These are phyloP conservation scores for Diadumene lineata DNA, from an alignment of 92 coral and sea anemone species.

Conservation along the genomic window DNA sequence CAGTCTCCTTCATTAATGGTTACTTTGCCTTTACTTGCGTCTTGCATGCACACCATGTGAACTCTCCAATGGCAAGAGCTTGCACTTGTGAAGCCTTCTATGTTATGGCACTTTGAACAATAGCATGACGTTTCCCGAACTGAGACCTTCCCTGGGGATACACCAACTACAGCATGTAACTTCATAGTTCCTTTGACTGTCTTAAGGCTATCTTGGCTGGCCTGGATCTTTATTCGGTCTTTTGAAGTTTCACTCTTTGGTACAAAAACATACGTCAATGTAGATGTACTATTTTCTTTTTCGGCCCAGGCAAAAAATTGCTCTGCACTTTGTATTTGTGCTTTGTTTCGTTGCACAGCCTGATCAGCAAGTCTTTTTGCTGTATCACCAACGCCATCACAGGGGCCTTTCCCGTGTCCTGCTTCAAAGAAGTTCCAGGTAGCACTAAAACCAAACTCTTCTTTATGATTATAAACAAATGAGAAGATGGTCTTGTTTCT, in stretches of 20 bases:
- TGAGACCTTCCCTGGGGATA: conserved; percentile 17
- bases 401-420: conserved; percentile 24
- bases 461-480: conserved; percentile 21
- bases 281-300: conserved; percentile 20
- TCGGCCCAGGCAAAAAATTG: conserved; percentile 51
- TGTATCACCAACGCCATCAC: conserved; percentile 52
- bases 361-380: conserved; percentile 49
- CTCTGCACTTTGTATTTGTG: conserved; percentile 34
- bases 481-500: conserved; percentile 49
- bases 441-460: conserved; percentile 33
- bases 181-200: conserved; percentile 44
- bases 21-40: not conserved
- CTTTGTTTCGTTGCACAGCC: too few species aligned
- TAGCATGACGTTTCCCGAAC: conserved; percentile 44
- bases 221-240: conserved; percentile 14
- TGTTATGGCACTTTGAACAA: conserved; percentile 37
- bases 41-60: not conserved
- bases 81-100: conserved; percentile 1
- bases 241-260: conserved; percentile 1
- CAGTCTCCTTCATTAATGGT: conserved; percentile 18
- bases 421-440: conserved; percentile 58
- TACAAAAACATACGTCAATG: too few species aligned
- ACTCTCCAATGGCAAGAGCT: conserved; percentile 19
- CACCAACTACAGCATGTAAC: conserved; percentile 31
- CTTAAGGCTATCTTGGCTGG: too few species aligned